Evolutionary conservation across 2,888 invertebrate species (phyloP), one percentile per base, ranked within the genome.

Genomic region (Plagodis pulveraria): DNA sequence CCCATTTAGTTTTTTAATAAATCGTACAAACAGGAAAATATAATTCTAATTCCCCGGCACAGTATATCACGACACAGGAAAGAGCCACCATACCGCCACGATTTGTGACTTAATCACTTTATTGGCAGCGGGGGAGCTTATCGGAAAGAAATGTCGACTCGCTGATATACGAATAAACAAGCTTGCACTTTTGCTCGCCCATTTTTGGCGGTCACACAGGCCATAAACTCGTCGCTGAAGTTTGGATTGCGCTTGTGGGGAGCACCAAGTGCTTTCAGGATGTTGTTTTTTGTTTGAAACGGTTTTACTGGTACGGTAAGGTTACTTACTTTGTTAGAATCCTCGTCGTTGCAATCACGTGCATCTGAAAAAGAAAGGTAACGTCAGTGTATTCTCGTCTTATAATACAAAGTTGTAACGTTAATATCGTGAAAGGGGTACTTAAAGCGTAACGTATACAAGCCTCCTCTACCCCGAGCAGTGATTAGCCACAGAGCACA

Each of bases 21-120:
- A 62, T 58, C 57, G 62, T 48, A 59, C 63, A 58, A 67, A 60
- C 57, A 62, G 53, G 58, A 48, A 34, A 53, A 61, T 49, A 32
- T 43, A 42, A 63, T 59, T 51, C 44, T 35, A 50, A 64, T 73
- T 73, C 62, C 58, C 69, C 69, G 52, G 71, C 54, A 63, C 68
- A 43, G 68, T 80, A 80, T 77, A 80, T 81, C 78, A 75, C 71
- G 69, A 70, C 64, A 58, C 65, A 67, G 72, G 69, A 73, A 76
- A 75, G 75, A 74, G 80, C 71, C 72, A 73, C 73, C 77, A 71
- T 78, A 80, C 81, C 79, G 78, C 76, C 80, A 78, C 91, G 91
- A 92, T 92, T 92, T 92, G 92, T 88, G 91, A 88, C 91, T 92
- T 92, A 92, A 92, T 92, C 92, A 90, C 91, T 92, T 91, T 92